Evolutionary conservation across 2,888 invertebrate species (phyloP).

Genomic region (Ormyrus rosae): DNA sequence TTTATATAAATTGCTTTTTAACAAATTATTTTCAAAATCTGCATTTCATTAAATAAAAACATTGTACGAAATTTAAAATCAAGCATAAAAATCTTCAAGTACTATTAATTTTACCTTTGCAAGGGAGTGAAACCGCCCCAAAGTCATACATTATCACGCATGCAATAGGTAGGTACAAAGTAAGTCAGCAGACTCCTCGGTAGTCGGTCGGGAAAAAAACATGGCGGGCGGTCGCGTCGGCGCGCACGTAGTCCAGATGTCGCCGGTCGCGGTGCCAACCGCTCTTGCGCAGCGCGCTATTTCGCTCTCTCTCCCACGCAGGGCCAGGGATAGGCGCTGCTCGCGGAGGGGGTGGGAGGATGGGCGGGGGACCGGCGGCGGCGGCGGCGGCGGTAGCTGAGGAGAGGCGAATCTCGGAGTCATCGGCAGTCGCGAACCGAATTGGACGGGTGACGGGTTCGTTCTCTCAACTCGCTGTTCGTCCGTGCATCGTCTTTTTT

Average conservation of each 20-base stretch:
- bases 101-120: too few relatives aligned
- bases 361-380: constrained; percentile 34
- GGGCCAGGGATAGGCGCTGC: too few relatives aligned
- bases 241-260: constrained; percentile 42
- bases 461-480: background rate
- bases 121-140: too few relatives aligned
- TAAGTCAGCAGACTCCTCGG: too few relatives aligned
- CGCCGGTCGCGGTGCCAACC: background rate
- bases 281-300: background rate
- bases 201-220: background rate
- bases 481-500: background rate
- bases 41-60: too few relatives aligned
- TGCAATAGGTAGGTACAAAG: too few relatives aligned
- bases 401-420: constrained; percentile 38
- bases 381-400: background rate
- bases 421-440: constrained; percentile 70
- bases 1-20: too few relatives aligned
- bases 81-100: too few relatives aligned
- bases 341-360: constrained; percentile 8
- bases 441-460: constrained; percentile 71
- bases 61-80: too few relatives aligned
- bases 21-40: too few relatives aligned
- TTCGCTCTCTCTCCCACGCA: constrained; percentile 15
- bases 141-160: too few relatives aligned
- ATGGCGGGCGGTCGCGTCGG: constrained; percentile 20